Conservation (phyloP, 2,797 vertebrate genomes). For the Macropodus opercularis region DNA sequence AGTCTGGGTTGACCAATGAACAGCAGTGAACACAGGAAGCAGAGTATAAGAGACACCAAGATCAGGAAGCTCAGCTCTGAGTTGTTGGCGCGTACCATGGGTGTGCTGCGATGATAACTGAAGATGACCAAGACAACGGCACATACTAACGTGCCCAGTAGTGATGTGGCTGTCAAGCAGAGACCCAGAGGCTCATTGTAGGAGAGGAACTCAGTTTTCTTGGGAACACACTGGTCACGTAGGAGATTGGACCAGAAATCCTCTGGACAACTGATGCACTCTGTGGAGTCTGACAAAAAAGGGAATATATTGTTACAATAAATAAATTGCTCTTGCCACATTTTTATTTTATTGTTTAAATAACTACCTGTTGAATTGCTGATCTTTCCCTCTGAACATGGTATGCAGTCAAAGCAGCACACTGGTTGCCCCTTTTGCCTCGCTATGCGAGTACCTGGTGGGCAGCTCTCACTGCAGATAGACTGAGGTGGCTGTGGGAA, state of each 20-base stretch:
- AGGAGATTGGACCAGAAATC: constrained; percentile 58
- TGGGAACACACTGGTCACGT: constrained; percentile 65
- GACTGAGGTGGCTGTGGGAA: constrained; percentile 69
- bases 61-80: constrained; percentile 73
- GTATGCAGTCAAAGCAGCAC: constrained; percentile 81
- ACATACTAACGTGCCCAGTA: constrained; percentile 53
- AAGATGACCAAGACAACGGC: constrained; percentile 61
- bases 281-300: constrained; percentile 72
- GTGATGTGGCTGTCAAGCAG: constrained; percentile 54
- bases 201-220: constrained; percentile 74
- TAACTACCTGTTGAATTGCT: constrained; percentile 76
- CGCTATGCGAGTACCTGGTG: constrained; percentile 72
- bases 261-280: constrained; percentile 66
- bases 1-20: constrained; percentile 61
- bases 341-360: no score
- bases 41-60: constrained; percentile 65
- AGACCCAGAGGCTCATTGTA: constrained; percentile 58
- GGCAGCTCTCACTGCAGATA: constrained; percentile 77
- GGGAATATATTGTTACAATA: no score
- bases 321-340: no score
- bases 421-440: constrained; percentile 64
- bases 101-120: constrained; percentile 54
- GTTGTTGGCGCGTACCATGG: constrained; percentile 72
- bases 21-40: constrained; percentile 68
- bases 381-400: constrained; percentile 76